Evolutionary conservation across 1,140 invertebrate genomes (phyloP).

Genomic region (Choristoneura fumiferana): DNA sequence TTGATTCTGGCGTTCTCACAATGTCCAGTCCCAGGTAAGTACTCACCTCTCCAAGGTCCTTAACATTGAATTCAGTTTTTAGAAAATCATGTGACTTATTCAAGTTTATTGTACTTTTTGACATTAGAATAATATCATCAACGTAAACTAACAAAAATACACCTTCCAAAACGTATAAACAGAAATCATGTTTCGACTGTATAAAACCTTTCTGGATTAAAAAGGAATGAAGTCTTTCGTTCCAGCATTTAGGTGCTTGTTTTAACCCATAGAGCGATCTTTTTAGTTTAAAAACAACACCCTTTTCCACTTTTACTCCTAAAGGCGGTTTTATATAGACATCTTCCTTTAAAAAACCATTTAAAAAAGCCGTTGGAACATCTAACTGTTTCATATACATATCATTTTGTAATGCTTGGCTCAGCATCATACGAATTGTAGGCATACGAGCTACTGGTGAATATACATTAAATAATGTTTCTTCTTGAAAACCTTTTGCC

Average conservation of each 20-base stretch:
- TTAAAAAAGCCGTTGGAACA: slow-evolving; percentile 22
- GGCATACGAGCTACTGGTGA: slow-evolving; percentile 22
- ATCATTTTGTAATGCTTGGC: slow-evolving; percentile 9
- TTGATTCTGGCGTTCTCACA: too few species aligned
- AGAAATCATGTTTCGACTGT: slow-evolving; percentile 29
- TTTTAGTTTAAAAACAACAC: slow-evolving; percentile 27
- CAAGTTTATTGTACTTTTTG: too few species aligned
- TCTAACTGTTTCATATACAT: slow-evolving; percentile 19
- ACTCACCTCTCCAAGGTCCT: too few species aligned
- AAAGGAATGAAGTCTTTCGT: slow-evolving; percentile 25
- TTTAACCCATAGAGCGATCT: slow-evolving; percentile 29
- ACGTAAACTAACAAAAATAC: too few species aligned
- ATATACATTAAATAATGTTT: background rate
- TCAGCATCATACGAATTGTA: slow-evolving; percentile 18
- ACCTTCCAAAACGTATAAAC: slow-evolving; percentile 18
- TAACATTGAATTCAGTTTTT: too few species aligned
- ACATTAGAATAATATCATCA: too few species aligned
- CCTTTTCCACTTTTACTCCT: slow-evolving; percentile 17
- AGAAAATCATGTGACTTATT: too few species aligned
- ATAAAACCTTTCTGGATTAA: slow-evolving; percentile 22
- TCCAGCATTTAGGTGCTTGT: slow-evolving; percentile 28
- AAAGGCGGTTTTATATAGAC: slow-evolving; percentile 22
- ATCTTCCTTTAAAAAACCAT: slow-evolving; percentile 18
- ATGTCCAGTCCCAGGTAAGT: too few species aligned
- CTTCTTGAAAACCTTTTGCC: slow-evolving; percentile 13